Evolutionary conservation across 2,797 vertebrate genomes (phyloP), one percentile per base, ranked within the genome.

Genomic region (Mycteria americana): DNA sequence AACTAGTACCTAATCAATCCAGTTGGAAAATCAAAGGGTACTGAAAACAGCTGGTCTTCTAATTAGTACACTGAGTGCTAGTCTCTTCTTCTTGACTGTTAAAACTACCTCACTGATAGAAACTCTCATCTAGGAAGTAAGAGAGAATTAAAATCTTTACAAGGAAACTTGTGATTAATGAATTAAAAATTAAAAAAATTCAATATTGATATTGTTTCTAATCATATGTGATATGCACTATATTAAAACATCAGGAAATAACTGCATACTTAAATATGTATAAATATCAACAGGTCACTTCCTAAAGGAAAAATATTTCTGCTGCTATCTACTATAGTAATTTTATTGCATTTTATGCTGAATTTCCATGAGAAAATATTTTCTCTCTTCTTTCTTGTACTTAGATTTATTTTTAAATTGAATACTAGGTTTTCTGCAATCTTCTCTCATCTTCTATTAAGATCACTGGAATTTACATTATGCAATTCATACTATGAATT

Each of bases 11-110:
- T 85, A 50, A 76, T 91, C 72, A 79, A 76, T 87, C 27, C 51
- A 50, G 19, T 5, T 56, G 28, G 48, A 93, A 94, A 94, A 95
- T 90, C 56, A 96, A 94, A 93, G 60, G 22, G 23, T 86, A 75
- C 53, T 88, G 60, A 68, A 84, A 43, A n/a, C 51, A 95, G 46
- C 43, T 24, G 5, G 51, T 64, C 48, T 85, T 84, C 79, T 93
- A 84, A 90, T 95, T 90, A 92, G 50, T 35, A 45, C 30, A 65
- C 30, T 31, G 51, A 83, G 35, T 48, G 56, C 28, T 93, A 89
- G 95, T 80, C 39, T 31, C 24, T 87, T 82, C 62, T 75, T 65
- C 54, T 39, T 54, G n/a, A 82, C 43, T 35, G 33, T 54, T 72
- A 35, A 89, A 85, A 41, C 50, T 86, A 30, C 63, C 43, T 87